Evolutionary conservation across 2,888 invertebrate genomes (phyloP).

Genomic region (Rapana venosa): DNA sequence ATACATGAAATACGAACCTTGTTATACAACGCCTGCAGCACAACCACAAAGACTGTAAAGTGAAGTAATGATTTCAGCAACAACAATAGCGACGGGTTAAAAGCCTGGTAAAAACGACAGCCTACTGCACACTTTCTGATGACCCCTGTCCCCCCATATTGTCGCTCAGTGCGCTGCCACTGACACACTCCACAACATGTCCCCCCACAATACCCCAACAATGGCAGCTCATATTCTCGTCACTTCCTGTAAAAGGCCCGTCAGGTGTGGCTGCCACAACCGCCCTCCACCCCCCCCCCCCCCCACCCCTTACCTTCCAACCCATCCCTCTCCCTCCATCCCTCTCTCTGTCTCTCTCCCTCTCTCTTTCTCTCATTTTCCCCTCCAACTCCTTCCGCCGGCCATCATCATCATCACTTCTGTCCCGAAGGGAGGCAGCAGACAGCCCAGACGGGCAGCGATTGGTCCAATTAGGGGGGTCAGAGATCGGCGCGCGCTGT

Average conservation of each 20-base stretch:
- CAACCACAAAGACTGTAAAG: no score
- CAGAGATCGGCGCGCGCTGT: slow-evolving; percentile 43
- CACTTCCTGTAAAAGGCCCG: background rate
- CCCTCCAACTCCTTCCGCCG: background rate
- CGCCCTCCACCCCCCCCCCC: background rate
- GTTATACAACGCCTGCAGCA: no score
- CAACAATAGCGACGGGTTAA: no score
- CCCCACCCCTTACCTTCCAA: background rate
- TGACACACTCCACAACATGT: background rate
- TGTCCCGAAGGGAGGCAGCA: slow-evolving; percentile 1
- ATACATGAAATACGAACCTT: no score
- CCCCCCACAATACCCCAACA: background rate
- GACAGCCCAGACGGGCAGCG: slow-evolving; percentile 32
- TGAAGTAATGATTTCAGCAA: no score
- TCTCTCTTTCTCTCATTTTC: background rate
- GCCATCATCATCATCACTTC: slow-evolving; percentile 20
- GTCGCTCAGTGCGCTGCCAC: background rate
- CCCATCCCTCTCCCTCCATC: background rate
- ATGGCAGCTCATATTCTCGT: slow-evolving; percentile 1
- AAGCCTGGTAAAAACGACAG: background rate
- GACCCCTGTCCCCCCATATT: background rate
- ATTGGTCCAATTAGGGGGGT: slow-evolving; percentile 51
- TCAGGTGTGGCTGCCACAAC: no score
- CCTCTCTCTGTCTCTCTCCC: background rate
- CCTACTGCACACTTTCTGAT: background rate